phyloP scores from a whole-genome alignment of 2,113 vertebrate genomes.

The Alosa alosa region DNA sequence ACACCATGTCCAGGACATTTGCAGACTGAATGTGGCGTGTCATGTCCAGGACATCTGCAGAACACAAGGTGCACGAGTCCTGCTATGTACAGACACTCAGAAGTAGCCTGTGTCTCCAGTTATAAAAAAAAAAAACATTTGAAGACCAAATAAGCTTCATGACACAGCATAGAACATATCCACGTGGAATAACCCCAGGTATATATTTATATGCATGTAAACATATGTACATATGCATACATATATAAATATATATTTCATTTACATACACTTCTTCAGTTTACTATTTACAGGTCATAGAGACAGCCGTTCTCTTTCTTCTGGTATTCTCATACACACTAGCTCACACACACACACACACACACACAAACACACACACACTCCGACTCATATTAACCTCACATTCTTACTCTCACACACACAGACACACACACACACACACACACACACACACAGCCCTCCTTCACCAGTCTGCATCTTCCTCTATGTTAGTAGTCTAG shows the following conservation, averaged over 20 bases:
- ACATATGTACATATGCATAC: constrained; percentile 77
- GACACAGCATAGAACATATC: constrained; percentile 80
- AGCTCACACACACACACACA: no score
- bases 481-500: constrained; percentile 95
- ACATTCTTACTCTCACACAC: constrained; percentile 27
- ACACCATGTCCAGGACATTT: no score
- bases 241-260: constrained; percentile 79
- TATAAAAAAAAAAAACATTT: constrained; percentile 77
- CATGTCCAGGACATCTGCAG: no score
- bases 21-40: no score
- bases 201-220: constrained; percentile 73
- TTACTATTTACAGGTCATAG: constrained; percentile 80
- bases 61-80: no score
- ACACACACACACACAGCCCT: constrained; percentile 30
- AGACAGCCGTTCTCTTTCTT: constrained; percentile 64
- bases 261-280: constrained; percentile 71
- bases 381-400: constrained; percentile 6
- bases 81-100: no score
- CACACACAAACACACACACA: constrained; percentile 23
- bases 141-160: constrained; percentile 71
- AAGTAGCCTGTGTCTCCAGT: constrained; percentile 98
- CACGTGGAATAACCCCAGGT: constrained; percentile 75
- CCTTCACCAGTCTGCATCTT: constrained; percentile 80
- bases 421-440: constrained; percentile 40
- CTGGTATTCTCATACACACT: constrained; percentile 20